Percentiles rank a stretch among this genome's conserved stretches.
Evolutionary conservation across 2,888 invertebrate genomes (phyloP).

Genomic region (Deilephila porcellus): DNA sequence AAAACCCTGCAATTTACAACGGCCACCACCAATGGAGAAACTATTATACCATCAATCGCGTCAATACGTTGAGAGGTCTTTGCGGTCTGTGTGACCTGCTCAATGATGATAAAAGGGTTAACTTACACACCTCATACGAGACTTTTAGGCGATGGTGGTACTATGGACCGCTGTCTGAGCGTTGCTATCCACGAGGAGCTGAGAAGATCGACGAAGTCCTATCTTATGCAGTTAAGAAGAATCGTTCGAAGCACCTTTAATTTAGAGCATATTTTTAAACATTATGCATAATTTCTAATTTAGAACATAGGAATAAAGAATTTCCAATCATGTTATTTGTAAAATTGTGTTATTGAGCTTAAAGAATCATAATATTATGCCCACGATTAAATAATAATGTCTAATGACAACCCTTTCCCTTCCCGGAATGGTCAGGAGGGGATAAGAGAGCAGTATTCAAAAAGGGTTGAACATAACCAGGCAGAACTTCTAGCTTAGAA

Average conservation of each 20-base stretch:
- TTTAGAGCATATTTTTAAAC: too few species aligned
- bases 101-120: conserved; percentile 50
- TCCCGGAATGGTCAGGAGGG: too few species aligned
- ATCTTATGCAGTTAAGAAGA: conserved; percentile 30
- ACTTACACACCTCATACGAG: conserved; percentile 45
- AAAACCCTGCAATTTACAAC: conserved; percentile 53
- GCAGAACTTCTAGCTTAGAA: too few species aligned
- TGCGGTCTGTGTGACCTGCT: conserved; percentile 65
- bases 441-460: too few species aligned
- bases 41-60: conserved; percentile 55
- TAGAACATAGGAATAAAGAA: too few species aligned
- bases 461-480: too few species aligned
- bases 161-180: conserved; percentile 46
- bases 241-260: background rate
- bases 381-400: too few species aligned
- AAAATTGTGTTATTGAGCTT: too few species aligned
- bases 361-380: too few species aligned
- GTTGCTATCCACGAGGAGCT: conserved; percentile 54
- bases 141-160: conserved; percentile 72
- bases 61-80: conserved; percentile 51
- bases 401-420: too few species aligned
- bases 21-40: conserved; percentile 64
- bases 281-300: too few species aligned
- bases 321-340: too few species aligned
- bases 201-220: conserved; percentile 45